Percentiles rank a stretch among this genome's conserved stretches.
These are phyloP conservation scores for Bibio marci DNA, from an alignment of 2,888 invertebrate species.

Conservation along the genomic window DNA sequence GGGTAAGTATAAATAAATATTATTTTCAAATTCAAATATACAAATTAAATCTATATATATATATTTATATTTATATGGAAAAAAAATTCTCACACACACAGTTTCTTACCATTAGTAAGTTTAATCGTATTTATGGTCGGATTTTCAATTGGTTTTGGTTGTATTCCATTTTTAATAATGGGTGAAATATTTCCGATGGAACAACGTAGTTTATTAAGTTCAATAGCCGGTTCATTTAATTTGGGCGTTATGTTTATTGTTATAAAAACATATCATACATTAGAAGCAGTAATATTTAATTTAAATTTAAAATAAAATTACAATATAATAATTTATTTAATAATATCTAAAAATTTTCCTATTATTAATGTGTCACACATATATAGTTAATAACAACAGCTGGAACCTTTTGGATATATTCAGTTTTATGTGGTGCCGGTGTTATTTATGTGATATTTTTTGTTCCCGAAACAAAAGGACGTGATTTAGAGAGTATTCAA, in stretches of 20 bases:
- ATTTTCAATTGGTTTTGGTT: constrained; percentile 43
- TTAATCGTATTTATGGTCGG: constrained; percentile 40
- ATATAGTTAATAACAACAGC: constrained; percentile 33
- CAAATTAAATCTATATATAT: not conserved
- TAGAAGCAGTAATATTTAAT: constrained; percentile 24
- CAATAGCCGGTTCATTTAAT: constrained; percentile 37
- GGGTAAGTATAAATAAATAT: constrained; percentile 23
- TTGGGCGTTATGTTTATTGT: constrained; percentile 37
- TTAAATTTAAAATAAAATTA: not conserved
- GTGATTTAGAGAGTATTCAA: constrained; percentile 46
- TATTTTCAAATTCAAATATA: not conserved
- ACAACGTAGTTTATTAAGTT: constrained; percentile 35
- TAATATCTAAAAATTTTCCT: no score
- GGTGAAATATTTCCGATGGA: constrained; percentile 42
- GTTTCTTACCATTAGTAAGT: constrained; percentile 37
- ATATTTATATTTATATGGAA: not conserved
- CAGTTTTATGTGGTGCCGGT: constrained; percentile 32
- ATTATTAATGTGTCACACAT: no score
- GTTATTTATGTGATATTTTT: constrained; percentile 35
- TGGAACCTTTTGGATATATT: constrained; percentile 39
- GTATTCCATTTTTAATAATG: constrained; percentile 41
- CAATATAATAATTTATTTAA: not conserved
- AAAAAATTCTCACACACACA: constrained; percentile 10
- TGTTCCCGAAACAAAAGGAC: constrained; percentile 55
- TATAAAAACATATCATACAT: constrained; percentile 36